These are phyloP conservation scores for Clarias macrocephalus DNA, from an alignment of 2,113 vertebrate species.

Conservation along the genomic window DNA sequence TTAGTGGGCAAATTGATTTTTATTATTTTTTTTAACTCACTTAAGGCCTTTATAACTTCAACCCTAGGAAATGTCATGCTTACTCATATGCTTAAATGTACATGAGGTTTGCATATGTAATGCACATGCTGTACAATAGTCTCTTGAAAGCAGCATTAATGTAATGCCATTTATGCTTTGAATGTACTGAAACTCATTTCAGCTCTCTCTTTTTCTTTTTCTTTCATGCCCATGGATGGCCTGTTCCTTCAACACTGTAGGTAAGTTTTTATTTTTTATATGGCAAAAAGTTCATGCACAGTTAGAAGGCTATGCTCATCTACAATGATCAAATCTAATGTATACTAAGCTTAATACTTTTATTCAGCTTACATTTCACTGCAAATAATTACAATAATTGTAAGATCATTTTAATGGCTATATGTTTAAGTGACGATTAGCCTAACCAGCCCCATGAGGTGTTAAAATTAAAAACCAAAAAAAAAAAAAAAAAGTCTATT, in stretches of 20 bases:
- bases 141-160: background rate
- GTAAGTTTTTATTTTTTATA: conserved; percentile 36
- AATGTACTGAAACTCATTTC: conserved; percentile 14
- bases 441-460: too few species aligned
- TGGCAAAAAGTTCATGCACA: background rate
- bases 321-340: background rate
- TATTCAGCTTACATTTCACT: too few species aligned
- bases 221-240: conserved; percentile 34
- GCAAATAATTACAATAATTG: too few species aligned
- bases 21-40: background rate
- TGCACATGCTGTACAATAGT: background rate
- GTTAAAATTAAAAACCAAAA: too few species aligned
- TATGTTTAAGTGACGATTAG: too few species aligned
- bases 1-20: conserved; percentile 11
- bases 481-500: too few species aligned
- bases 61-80: background rate
- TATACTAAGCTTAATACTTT: too few species aligned
- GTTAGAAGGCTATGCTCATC: background rate
- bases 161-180: background rate
- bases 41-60: background rate
- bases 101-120: background rate
- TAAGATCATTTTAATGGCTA: too few species aligned
- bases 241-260: conserved; percentile 31
- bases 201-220: conserved; percentile 22
- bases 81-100: conserved; percentile 1